Percentiles rank a stretch among this genome's conserved stretches.
These are phyloP conservation scores for rat (Rattus norvegicus) DNA, from an alignment of 2,113 vertebrate species.

Conservation along the genomic window DNA sequence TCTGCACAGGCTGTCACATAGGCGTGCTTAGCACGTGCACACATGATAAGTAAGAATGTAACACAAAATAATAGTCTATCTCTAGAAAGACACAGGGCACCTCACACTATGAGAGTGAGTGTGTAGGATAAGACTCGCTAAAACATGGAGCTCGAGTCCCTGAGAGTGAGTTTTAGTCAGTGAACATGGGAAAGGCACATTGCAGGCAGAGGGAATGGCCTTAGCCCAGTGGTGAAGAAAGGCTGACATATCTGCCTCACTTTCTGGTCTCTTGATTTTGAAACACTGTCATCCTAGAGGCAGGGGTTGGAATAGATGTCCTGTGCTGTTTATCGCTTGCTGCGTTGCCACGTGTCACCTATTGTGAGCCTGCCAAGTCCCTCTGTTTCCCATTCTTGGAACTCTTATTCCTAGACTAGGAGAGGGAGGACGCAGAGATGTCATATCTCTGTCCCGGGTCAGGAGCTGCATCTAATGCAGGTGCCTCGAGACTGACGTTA, in stretches of 20 bases:
- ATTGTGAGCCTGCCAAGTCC: neutral
- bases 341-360: neutral
- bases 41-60: neutral
- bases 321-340: neutral
- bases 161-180: conserved; percentile 13
- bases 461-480: neutral
- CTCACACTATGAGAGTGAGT: neutral
- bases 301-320: neutral
- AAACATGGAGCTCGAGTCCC: neutral
- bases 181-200: neutral
- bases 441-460: neutral
- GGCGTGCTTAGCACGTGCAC: neutral
- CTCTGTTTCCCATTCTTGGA: neutral
- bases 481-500: neutral
- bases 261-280: neutral
- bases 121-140: neutral
- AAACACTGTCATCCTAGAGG: neutral
- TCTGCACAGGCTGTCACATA: too few species aligned
- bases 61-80: neutral
- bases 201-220: neutral
- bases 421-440: neutral
- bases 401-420: conserved; percentile 14
- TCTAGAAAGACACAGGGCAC: conserved; percentile 11
- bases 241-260: neutral
- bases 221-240: neutral